phyloP scores from a whole-genome alignment of 2,888 invertebrate species.

The Notocelia uddmanniana region DNA sequence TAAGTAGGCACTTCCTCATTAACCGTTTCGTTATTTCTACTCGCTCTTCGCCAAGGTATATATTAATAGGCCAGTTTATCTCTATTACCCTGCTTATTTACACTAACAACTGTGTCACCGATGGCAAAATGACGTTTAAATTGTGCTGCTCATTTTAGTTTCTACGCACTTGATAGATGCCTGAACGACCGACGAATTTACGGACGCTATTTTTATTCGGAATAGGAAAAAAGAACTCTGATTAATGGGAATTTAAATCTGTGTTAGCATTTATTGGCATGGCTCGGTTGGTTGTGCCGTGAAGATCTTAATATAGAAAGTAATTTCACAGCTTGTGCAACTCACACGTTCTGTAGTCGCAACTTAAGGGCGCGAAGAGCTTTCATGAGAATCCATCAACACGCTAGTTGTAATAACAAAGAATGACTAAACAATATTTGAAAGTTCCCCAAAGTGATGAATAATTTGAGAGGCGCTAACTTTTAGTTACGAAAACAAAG shows the following conservation, averaged over 20 bases:
- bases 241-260: slow-evolving; percentile 26
- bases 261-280: slow-evolving; percentile 38
- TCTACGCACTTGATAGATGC: slow-evolving; percentile 51
- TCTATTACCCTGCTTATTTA: slow-evolving; percentile 52
- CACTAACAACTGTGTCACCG: slow-evolving; percentile 54
- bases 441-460: slow-evolving; percentile 40
- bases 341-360: slow-evolving; percentile 23
- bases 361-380: slow-evolving; percentile 21
- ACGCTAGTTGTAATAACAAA: slow-evolving; percentile 43
- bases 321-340: slow-evolving; percentile 41
- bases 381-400: slow-evolving; percentile 40
- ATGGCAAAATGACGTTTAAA: slow-evolving; percentile 56
- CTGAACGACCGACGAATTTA: slow-evolving; percentile 18
- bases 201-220: slow-evolving; percentile 17
- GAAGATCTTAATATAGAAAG: slow-evolving; percentile 43
- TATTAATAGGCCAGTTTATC: slow-evolving; percentile 72
- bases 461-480: slow-evolving; percentile 41
- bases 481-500: slow-evolving; percentile 42
- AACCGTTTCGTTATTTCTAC: slow-evolving; percentile 76
- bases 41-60: slow-evolving; percentile 65
- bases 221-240: slow-evolving; percentile 19
- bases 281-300: slow-evolving; percentile 22
- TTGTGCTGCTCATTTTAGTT: slow-evolving; percentile 55
- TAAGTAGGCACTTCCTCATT: slow-evolving; percentile 85
- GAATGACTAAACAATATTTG: slow-evolving; percentile 43